A percentile compares a stretch with the other conserved stretches of the same genome.
Evolutionary conservation across 2,797 vertebrate genomes (phyloP).

Genomic region (Trematomus bernacchii): DNA sequence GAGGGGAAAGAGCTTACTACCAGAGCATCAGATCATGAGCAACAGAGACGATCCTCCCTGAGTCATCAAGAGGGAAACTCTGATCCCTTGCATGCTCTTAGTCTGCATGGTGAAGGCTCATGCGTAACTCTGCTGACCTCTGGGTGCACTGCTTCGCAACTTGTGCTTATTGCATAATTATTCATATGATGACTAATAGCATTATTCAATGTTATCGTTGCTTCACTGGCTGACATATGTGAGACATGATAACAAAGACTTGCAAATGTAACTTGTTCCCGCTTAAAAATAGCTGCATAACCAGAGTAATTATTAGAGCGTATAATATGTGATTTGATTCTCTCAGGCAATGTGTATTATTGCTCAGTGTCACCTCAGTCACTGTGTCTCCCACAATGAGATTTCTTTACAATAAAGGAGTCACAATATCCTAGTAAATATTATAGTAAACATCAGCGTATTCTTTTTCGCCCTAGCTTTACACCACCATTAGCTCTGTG

Average conservation of each 20-base stretch:
- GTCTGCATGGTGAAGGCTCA: constrained; percentile 33
- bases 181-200: constrained; percentile 51
- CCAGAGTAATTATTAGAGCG: constrained; percentile 78
- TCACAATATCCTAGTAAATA: constrained; percentile 45
- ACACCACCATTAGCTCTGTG: constrained; percentile 49
- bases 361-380: constrained; percentile 65
- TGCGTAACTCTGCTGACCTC: constrained; percentile 47
- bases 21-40: constrained; percentile 70
- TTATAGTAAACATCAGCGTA: constrained; percentile 32
- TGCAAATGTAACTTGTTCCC: constrained; percentile 46
- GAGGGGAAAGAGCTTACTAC: constrained; percentile 60
- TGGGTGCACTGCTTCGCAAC: constrained; percentile 29
- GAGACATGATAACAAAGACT: constrained; percentile 33
- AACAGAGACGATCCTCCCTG: constrained; percentile 59
- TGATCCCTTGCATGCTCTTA: constrained; percentile 32
- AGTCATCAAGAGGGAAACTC: constrained; percentile 71
- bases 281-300: constrained; percentile 71
- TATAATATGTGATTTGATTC: constrained; percentile 78
- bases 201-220: constrained; percentile 52
- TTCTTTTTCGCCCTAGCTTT: constrained; percentile 47
- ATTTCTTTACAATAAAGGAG: constrained; percentile 39
- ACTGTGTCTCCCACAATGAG: constrained; percentile 45
- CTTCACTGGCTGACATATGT: constrained; percentile 55
- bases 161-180: constrained; percentile 50
- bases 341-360: constrained; percentile 73